Evolutionary conservation across 2,888 invertebrate species (phyloP), one percentile per base, ranked within the genome.

Genomic region (Cheilosia grossa): DNA sequence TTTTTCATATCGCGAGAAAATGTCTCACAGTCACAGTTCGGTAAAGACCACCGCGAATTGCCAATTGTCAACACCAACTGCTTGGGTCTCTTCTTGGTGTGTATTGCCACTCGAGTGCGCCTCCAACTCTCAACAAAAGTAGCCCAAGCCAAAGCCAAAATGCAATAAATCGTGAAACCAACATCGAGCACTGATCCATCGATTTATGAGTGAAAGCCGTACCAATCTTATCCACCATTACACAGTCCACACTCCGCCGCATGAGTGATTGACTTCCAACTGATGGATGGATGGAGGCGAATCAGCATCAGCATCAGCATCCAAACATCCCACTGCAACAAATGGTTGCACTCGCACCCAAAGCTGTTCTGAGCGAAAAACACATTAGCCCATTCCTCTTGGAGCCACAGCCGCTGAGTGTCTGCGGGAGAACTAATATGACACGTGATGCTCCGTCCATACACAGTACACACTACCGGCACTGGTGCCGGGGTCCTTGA

Each of bases 261-360:
- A 66, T 72, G 81, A 85, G 72, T 77, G 85, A 85, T 81, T 81
- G 75, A 77, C 77, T 72, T 75, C 56, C 56, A 75, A 72, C 61
- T 72, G 61, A 37, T 61, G 72, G 85, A 81, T 85, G 72, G 75
- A 81, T 85, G 77, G 75, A 81, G 75, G 49, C 59, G 63, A 27
- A 73, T 54, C 67, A 73, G 79, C 67, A 72, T 54, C 67, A 73
- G 79, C 67, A 72, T 81, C 67, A 66, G 13, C 13, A 37, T 37
- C 37, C 37, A 13, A 37, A 13, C 72, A 72, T 81, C 67, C 70
- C 54, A 72, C 44, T 77, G 81, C 81, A 85, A 85, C 75, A 81
- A 85, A 81, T 85, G 81, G 81, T 81, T 85, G 85, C 85, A 81
- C 72, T 85, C 81, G 72, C 75, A 77, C 81, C 77, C 67, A 85